Evolutionary conservation across 2,888 invertebrate genomes (phyloP).

Genomic region (Thysanoteuthis rhombus): DNA sequence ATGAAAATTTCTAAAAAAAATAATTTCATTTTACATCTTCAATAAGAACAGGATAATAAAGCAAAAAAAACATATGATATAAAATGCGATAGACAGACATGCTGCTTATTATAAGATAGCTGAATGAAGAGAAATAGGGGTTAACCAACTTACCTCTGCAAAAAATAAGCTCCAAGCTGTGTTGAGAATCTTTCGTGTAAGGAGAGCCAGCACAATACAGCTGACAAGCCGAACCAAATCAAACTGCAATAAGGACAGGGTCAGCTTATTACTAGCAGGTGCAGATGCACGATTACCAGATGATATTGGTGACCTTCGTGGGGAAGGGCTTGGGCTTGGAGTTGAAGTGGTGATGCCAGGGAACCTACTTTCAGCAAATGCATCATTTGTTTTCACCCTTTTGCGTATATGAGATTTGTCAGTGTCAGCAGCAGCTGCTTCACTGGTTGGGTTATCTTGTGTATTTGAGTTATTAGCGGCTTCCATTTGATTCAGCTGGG

Average conservation of each 20-base stretch:
- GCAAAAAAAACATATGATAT: no score
- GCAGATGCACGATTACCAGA: background rate
- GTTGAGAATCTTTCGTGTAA: conserved; percentile 49
- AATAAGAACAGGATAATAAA: no score
- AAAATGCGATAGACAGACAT: no score
- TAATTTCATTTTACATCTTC: no score
- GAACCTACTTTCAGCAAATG: conserved; percentile 22
- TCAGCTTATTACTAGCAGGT: background rate
- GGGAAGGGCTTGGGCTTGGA: background rate
- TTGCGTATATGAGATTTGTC: conserved; percentile 19
- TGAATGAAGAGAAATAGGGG: no score
- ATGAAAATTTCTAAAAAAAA: no score
- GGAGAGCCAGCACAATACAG: conserved; percentile 49
- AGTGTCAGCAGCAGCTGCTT: background rate
- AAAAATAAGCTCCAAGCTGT: conserved; percentile 53
- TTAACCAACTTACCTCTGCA: conserved; percentile 47
- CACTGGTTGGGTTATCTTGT: background rate
- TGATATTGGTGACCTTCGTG: background rate
- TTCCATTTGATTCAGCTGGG: background rate
- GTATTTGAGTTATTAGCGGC: background rate
- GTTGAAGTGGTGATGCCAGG: conserved; percentile 20
- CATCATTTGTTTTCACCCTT: conserved; percentile 24
- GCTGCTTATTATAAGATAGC: no score
- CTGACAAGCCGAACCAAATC: conserved; percentile 50
- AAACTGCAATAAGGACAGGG: conserved; percentile 40